Evolutionary conservation across 1,140 invertebrate genomes (phyloP), one percentile per base, ranked within the genome.

Genomic region (Armadillidium nasatum): DNA sequence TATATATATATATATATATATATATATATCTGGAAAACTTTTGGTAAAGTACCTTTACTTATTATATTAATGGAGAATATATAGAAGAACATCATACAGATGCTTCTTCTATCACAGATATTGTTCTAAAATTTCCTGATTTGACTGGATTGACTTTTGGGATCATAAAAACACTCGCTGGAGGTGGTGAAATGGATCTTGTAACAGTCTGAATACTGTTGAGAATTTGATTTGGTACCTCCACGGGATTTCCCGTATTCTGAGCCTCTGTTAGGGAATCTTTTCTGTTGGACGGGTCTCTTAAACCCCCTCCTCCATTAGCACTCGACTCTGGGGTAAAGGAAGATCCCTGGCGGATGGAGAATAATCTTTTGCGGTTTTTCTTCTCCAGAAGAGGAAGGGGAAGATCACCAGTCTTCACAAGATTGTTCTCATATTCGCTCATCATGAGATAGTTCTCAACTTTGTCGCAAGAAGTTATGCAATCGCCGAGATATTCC

Each of bases 391-490:
- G 50, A 15, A 60, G 19, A 15, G 50, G 50, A 15, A 60, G 19
- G 4, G 50, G 50, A 15, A 60, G 50, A 19, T 60, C 50, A 1
- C 50, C 50, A 2, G 50, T 2, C 50, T 60, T 60, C 2, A 60
- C 33, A 44, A 94, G 84, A 84, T 94, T 94, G 84, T 94, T 93
- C 83, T 94, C 92, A 84, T 92, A 93, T 84, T 94, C 92, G 77
- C 91, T 92, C 50, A 93, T 87, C 91, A 94, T 93, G 78, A 94
- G 85, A 83, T 92, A 93, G 84, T 94, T 93, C 84, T 93, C 92
- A 82, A 92, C 91, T 87, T 94, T 93, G 85, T 94, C 93, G 85
- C 92, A 94, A 43, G 92, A 94, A 71, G 92, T 94, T 83, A 94
- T 94, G 84, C 92, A 93, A 82, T 94, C 92, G 11, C 77, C 81